These are phyloP conservation scores for Bos indicus DNA, from an alignment of 2,113 vertebrate genomes.

Conservation along the genomic window DNA sequence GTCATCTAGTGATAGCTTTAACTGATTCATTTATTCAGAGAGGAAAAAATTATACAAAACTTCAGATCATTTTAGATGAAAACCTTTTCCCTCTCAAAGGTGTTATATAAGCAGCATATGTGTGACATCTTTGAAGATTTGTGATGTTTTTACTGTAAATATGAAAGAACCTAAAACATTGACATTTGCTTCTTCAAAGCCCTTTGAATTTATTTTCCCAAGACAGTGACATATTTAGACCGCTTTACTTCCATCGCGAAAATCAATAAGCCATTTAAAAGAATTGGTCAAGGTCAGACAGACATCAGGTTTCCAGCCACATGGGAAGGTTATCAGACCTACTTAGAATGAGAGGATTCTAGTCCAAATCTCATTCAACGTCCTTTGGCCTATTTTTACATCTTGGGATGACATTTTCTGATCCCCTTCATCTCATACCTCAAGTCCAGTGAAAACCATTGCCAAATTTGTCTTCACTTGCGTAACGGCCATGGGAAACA, in stretches of 20 bases:
- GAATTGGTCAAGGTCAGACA: not conserved
- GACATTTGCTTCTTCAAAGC: conserved; percentile 5
- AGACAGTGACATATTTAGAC: conserved; percentile 47
- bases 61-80: not conserved
- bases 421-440: not conserved
- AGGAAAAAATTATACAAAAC: not conserved
- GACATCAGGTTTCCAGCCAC: not conserved
- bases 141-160: not conserved
- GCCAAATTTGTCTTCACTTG: not conserved
- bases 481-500: not conserved
- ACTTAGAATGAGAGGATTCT: not conserved
- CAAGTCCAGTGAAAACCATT: not conserved
- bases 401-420: not conserved
- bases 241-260: conserved; percentile 23
- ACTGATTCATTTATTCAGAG: not conserved
- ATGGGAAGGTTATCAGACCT: not conserved
- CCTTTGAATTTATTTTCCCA: conserved; percentile 17
- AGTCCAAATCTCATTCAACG: not conserved
- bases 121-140: conserved; percentile 2
- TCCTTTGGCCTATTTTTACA: not conserved
- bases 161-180: not conserved
- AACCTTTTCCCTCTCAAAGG: not conserved
- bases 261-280: conserved; percentile 55
- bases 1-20: not conserved
- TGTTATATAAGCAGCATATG: not conserved